Evolutionary conservation across 2,797 vertebrate species (phyloP).

Genomic region (Falco cherrug): DNA sequence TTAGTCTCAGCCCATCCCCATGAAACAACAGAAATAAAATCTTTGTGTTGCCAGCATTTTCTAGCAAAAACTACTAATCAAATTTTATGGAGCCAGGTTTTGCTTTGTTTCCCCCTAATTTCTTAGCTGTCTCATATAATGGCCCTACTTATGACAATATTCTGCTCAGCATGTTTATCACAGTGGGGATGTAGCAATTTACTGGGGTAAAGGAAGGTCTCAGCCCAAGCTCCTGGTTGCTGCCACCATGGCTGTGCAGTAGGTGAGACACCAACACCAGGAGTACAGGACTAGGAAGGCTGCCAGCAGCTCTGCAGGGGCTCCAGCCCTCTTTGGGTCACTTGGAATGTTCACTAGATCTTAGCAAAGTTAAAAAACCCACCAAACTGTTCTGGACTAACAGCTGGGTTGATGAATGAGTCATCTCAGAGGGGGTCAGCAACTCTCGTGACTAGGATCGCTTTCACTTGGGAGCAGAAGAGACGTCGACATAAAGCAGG

Average conservation of each 20-base stretch:
- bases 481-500: background rate
- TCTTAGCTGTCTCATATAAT: background rate
- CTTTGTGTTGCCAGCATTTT: background rate
- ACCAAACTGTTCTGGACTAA: background rate
- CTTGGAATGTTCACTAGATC: background rate
- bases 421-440: background rate
- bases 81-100: conserved; percentile 1
- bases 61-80: conserved; percentile 2
- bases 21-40: background rate
- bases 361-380: background rate
- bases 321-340: background rate
- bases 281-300: background rate
- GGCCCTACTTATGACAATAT: background rate
- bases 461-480: background rate
- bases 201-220: background rate
- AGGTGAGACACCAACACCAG: background rate
- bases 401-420: background rate
- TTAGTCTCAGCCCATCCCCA: background rate
- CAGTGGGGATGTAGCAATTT: background rate
- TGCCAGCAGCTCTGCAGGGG: background rate
- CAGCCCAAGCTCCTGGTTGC: background rate
- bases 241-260: background rate
- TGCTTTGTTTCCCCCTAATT: conserved; percentile 15
- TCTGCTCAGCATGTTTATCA: background rate
- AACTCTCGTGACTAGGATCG: background rate